Conservation (phyloP, 2,797 vertebrate genomes). For the Parauchenoglanis ngamensis region DNA sequence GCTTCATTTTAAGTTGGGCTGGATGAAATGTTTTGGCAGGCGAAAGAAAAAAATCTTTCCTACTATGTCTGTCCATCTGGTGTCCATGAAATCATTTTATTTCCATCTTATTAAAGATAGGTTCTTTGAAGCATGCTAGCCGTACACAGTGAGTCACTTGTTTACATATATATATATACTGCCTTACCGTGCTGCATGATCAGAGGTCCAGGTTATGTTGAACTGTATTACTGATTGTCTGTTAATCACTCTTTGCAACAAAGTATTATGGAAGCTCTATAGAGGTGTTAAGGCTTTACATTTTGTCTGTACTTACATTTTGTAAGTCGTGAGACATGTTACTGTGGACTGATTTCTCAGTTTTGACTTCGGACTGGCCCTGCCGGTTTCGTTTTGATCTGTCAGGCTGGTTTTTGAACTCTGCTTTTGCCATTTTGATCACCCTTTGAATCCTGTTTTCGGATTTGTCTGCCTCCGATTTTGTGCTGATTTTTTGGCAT, state of each 20-base stretch:
- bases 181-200: too few species aligned
- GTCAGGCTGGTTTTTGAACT: neutral
- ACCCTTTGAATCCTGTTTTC: neutral
- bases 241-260: neutral
- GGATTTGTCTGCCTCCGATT: neutral
- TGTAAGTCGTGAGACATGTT: neutral
- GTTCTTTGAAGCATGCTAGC: neutral
- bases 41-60: neutral
- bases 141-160: neutral
- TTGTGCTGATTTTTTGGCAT: neutral
- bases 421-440: neutral
- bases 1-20: neutral
- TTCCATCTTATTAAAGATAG: neutral
- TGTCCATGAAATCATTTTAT: neutral
- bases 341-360: neutral
- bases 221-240: too few species aligned
- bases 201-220: too few species aligned
- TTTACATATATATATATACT: neutral
- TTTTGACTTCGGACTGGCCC: neutral
- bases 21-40: neutral
- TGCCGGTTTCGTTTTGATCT: neutral
- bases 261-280: neutral
- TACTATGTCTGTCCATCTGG: neutral
- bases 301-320: neutral
- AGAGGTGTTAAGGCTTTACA: neutral